Base-by-base conservation (phyloP, 2,113 vertebrate species). In the Vireo altiloquus region DNA sequence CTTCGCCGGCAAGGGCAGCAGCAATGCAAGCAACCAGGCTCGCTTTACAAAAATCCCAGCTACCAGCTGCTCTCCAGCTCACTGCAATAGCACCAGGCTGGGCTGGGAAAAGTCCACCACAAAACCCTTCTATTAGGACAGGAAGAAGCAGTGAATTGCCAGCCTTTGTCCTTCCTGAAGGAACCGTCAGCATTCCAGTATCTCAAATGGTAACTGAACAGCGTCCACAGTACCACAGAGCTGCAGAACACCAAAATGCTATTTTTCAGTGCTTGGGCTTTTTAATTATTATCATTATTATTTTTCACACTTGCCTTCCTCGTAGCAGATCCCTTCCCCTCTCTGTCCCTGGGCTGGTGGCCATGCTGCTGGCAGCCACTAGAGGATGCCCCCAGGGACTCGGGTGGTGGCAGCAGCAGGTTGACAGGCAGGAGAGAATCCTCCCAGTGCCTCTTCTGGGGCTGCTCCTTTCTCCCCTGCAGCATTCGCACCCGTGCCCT, bases 181-280 rank as follows among this genome's bases (percentile, higher is more conserved):
- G 15, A 44, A 24, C 42, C 7, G 40, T 40, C 11, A 12, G 70
- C 31, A 6, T 52, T 47, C 50, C 49, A 16, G 27, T 25, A 30
- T 18, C 56, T 25, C 75, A 49, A 13, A 25, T 5, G 4, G 13
- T 12, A 66, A 23, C 33, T 17, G 24, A 76, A 49, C 39, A 68
- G 40, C 57, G 33, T 1, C 37, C 5, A 0, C 0, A 0, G 50
- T 37, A 37, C 18, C 47, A 35, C 15, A 33, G 15, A 47, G 27
- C 68, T 42, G 13, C 75, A 39, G 15, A 25, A 20, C 27, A 49
- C 15, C 24, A n/a, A 69, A 46, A 54, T 3, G 4, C 23, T 64
- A 1, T 1, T 54, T 76, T 72, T 56, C 44, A 19, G 27, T 35
- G 14, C 11, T 49, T 46, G 63, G 14, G 12, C 3, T 78, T 63